phyloP scores from a whole-genome alignment of 2,888 invertebrate genomes.

The Apantesis nais region DNA sequence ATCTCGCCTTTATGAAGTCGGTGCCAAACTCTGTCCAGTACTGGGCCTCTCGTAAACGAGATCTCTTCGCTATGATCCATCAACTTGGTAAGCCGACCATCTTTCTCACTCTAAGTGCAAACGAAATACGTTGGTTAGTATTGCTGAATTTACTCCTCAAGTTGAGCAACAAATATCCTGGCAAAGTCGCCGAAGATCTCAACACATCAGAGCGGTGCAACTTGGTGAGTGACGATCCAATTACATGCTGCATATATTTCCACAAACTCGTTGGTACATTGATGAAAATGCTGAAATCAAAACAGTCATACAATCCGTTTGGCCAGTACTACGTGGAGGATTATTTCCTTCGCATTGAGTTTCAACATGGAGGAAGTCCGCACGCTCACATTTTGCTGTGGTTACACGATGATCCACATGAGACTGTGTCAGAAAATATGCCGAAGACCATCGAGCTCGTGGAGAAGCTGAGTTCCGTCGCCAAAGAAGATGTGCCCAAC shows the following conservation, averaged over 20 bases:
- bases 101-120: constrained; percentile 65
- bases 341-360: constrained; percentile 47
- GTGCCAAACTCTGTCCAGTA: constrained; percentile 63
- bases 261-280: constrained; percentile 55
- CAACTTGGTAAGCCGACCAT: constrained; percentile 62
- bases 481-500: constrained; percentile 48
- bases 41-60: constrained; percentile 61
- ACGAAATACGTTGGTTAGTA: constrained; percentile 58
- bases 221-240: no score
- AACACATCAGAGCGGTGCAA: no score
- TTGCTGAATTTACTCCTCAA: no score
- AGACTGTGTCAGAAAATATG: constrained; percentile 49
- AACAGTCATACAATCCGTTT: constrained; percentile 50
- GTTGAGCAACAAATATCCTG: no score
- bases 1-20: constrained; percentile 58
- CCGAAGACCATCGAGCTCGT: constrained; percentile 53
- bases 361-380: constrained; percentile 60
- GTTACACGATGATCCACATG: constrained; percentile 55
- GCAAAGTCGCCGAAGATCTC: no score
- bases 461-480: constrained; percentile 53
- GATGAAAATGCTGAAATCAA: constrained; percentile 46
- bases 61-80: constrained; percentile 66
- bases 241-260: constrained; percentile 43
- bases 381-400: constrained; percentile 59
- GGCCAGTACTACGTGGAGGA: constrained; percentile 36